Evolutionary conservation across 2,113 vertebrate species (phyloP).

Genomic region (Turdus rufiventris): DNA sequence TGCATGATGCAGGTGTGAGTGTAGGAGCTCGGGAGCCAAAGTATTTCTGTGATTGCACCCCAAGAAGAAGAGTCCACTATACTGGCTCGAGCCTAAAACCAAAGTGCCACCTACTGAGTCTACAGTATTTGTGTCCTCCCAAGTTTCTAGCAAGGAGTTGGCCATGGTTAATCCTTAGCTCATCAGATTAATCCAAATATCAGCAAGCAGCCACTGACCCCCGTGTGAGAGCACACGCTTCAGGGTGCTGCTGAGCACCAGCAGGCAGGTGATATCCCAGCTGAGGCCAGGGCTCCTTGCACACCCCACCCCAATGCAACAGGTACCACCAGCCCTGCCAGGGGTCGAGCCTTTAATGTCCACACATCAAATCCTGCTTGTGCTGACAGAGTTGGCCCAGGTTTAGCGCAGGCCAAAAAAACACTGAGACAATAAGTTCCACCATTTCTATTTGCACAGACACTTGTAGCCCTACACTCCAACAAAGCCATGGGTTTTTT

Average conservation of each 20-base stretch:
- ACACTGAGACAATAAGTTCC: background rate
- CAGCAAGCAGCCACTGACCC: rapidly evolving
- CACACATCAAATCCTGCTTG: background rate
- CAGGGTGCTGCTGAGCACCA: rapidly evolving
- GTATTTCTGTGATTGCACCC: background rate
- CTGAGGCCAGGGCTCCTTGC: background rate
- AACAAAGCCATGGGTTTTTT: background rate
- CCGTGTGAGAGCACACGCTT: rapidly evolving
- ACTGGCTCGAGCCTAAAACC: background rate
- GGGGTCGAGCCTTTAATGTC: background rate
- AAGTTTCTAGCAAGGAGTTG: background rate
- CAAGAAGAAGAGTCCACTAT: background rate
- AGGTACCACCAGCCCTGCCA: background rate
- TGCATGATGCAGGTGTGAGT: rapidly evolving
- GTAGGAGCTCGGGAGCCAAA: background rate
- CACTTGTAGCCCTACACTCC: background rate
- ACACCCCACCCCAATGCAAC: rapidly evolving
- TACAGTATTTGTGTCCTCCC: background rate
- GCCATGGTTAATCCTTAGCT: background rate
- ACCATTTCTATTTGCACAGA: background rate
- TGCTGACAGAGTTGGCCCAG: rapidly evolving
- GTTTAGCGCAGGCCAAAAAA: background rate
- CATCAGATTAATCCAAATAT: background rate
- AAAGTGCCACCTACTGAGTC: background rate
- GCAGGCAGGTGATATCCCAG: background rate